phyloP scores from a whole-genome alignment of 2,797 vertebrate genomes.

The Sphaeramia orbicularis region DNA sequence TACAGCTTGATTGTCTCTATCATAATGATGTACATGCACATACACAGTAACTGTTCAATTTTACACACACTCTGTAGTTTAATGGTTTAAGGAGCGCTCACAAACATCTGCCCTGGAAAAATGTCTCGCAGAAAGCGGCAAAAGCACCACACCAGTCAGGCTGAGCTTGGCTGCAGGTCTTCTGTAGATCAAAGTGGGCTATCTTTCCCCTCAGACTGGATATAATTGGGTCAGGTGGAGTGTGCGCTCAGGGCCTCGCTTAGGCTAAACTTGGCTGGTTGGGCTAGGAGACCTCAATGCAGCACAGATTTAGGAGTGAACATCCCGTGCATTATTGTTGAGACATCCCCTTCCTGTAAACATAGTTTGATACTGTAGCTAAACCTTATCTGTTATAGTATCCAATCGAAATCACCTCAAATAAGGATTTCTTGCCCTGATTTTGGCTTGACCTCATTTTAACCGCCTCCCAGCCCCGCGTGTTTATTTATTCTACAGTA shows the following conservation, averaged over 20 bases:
- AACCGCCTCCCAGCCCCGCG: not conserved
- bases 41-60: conserved; percentile 4
- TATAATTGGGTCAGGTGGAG: conserved; percentile 79
- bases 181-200: conserved; percentile 72
- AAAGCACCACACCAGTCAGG: conserved; percentile 44
- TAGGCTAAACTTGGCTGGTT: conserved; percentile 69
- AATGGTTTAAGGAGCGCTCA: conserved; percentile 21
- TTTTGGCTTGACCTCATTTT: conserved; percentile 10
- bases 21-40: conserved; percentile 9
- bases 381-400: not conserved
- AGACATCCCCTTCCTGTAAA: conserved; percentile 37
- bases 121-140: conserved; percentile 21
- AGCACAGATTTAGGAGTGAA: conserved; percentile 56
- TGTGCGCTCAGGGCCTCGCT: conserved; percentile 56
- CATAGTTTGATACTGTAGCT: conserved; percentile 22
- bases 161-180: conserved; percentile 45
- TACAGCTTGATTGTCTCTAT: conserved; percentile 21
- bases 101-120: conserved; percentile 50
- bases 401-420: conserved; percentile 13
- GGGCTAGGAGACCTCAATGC: conserved; percentile 66
- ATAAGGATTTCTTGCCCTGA: not conserved
- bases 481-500: not conserved
- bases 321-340: conserved; percentile 49
- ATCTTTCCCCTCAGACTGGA: conserved; percentile 70
- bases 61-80: conserved; percentile 8